Conservation (phyloP, 92 coral and sea anemone species). For the Phenganax subtilis region DNA sequence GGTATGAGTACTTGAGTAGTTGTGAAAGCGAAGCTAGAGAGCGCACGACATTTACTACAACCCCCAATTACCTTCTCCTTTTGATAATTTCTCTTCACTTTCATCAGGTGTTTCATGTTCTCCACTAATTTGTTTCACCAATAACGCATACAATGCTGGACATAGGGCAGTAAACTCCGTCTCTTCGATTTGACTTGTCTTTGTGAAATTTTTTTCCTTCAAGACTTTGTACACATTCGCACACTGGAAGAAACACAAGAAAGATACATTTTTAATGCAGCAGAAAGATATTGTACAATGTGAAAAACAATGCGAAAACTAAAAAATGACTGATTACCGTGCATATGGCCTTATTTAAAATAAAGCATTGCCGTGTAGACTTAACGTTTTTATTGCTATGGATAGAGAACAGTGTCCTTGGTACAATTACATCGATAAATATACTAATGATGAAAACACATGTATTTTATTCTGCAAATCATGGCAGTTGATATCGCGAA, state of each 20-base stretch:
- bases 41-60: not conserved
- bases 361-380: too few species aligned
- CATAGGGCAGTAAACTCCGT: slow-evolving; percentile 12
- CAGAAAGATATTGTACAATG: not conserved
- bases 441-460: too few species aligned
- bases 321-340: too few species aligned
- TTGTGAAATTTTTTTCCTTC: slow-evolving; percentile 7
- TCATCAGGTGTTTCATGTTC: not conserved
- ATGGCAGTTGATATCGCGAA: too few species aligned
- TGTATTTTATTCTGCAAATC: too few species aligned
- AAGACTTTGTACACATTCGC: slow-evolving; percentile 8
- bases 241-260: slow-evolving; percentile 4
- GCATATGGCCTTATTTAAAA: too few species aligned
- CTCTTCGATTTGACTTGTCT: not conserved
- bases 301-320: not conserved
- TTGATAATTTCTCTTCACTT: not conserved
- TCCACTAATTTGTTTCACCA: not conserved
- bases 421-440: too few species aligned
- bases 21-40: not conserved
- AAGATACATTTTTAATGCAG: not conserved
- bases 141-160: slow-evolving; percentile 32
- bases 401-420: too few species aligned
- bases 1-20: not conserved
- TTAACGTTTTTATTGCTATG: too few species aligned
- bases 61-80: not conserved